Percentiles rank a stretch among this genome's conserved stretches.
phyloP scores from a whole-genome alignment of 2,888 invertebrate genomes.

The Brachyptera risi region DNA sequence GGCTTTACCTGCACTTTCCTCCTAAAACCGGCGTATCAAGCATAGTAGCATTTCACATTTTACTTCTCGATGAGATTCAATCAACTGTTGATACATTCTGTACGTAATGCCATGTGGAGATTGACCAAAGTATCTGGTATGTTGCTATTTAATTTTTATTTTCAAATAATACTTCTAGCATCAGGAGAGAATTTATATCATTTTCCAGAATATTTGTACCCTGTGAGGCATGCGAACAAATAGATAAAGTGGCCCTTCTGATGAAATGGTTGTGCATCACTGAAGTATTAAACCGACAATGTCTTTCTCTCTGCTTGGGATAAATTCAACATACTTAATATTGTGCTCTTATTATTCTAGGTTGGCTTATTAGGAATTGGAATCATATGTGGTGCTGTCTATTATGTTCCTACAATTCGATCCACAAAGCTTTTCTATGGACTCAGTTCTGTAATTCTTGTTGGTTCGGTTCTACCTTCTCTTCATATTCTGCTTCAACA shows the following conservation, averaged over 20 bases:
- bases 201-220: no score
- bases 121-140: no score
- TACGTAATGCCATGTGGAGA: no score
- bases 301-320: not conserved
- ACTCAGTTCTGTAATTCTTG: slow-evolving; percentile 40
- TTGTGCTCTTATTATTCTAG: slow-evolving; percentile 39
- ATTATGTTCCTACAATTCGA: slow-evolving; percentile 43
- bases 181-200: not conserved
- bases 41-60: no score
- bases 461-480: slow-evolving; percentile 45
- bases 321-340: not conserved
- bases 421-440: slow-evolving; percentile 45
- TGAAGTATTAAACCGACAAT: not conserved
- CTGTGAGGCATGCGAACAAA: no score
- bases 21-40: no score
- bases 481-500: slow-evolving; percentile 48
- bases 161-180: no score
- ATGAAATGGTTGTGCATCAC: no score
- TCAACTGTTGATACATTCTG: no score
- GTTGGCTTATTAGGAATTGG: slow-evolving; percentile 46
- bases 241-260: not conserved
- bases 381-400: slow-evolving; percentile 43
- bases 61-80: no score
- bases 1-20: no score
- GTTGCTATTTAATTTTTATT: not conserved